Conservation (phyloP, 2,888 invertebrate genomes). For the Lapara coniferarum region DNA sequence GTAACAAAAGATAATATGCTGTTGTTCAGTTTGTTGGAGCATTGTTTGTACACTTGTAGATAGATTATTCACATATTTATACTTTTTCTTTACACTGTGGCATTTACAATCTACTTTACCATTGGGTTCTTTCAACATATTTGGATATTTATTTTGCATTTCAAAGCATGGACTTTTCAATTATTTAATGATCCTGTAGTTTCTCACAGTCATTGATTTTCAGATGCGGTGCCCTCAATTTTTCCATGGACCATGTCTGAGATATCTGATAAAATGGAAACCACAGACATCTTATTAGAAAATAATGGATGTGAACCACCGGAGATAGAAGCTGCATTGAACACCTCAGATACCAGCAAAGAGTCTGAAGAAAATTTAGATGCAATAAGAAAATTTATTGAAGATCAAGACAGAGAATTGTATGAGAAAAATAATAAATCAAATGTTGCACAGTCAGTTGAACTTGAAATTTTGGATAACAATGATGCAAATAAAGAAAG, state of each 20-base stretch:
- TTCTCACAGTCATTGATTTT: slow-evolving; percentile 38
- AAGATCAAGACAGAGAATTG: slow-evolving; percentile 63
- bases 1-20: too few relatives aligned
- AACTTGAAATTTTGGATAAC: neutral
- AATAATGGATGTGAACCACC: slow-evolving; percentile 29
- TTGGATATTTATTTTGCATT: neutral
- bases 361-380: slow-evolving; percentile 72
- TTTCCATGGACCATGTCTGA: slow-evolving; percentile 84
- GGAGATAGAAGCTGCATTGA: slow-evolving; percentile 32
- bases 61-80: too few relatives aligned
- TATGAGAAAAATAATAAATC: slow-evolving; percentile 37
- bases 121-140: neutral
- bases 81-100: too few relatives aligned
- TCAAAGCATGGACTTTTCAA: neutral
- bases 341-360: slow-evolving; percentile 48
- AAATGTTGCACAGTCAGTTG: neutral
- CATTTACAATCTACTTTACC: neutral
- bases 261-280: slow-evolving; percentile 47
- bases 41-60: too few relatives aligned
- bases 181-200: slow-evolving; percentile 12
- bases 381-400: slow-evolving; percentile 69
- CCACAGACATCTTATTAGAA: slow-evolving; percentile 26
- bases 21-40: neutral
- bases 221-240: slow-evolving; percentile 88
- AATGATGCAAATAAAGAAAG: slow-evolving; percentile 6